Evolutionary conservation across 53 echinoderm and acorn worm species (phyloP), one percentile per base, ranked within the genome.

Genomic region (Echinarachnius parma): DNA sequence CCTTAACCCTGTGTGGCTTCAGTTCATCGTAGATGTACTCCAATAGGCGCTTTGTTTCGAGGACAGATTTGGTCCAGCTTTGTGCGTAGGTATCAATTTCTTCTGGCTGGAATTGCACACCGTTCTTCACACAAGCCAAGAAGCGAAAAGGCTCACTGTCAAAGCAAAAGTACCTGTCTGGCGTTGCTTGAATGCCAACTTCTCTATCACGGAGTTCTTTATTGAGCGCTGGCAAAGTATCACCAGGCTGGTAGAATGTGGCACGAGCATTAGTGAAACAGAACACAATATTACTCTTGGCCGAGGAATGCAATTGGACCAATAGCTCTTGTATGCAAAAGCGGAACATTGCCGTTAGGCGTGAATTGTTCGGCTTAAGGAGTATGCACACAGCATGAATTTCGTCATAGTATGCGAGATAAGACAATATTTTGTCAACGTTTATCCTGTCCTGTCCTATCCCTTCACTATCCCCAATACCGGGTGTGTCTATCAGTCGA

Each of bases 281-380:
- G 53, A 69, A 69, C 11, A 69, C 70, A 16, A 69, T 69, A 52
- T 69, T 69, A 13, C 50, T 11, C 22, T 69, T 69, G 33, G 70
- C 53, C 28, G 70, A 69, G 3, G 53, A 29, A 21, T 69, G 70
- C 2, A 69, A 31, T 23, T 69, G 70, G 22, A 34, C 70, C 4
- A 69, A 29, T 2, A 69, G 53, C 20, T 69, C 70, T 11, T 69
- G 70, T 18, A 69, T 69, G 13, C 70, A 69, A 36, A 69, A 69
- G 15, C 70, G 70, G 33, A 69, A 69, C 70, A 69, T 31, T 19
- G 34, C 52, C 21, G 70, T 69, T 1, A 69, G 53, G 29, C 70
- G 70, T n/a, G 70, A 3, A 30, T 69, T 69, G 33, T 69, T 69
- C n/a, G 70, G 70, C 34, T 69, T 69, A 22, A 69, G 70, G 50